These are phyloP conservation scores for Drosophila leonis DNA, from an alignment of 2,888 invertebrate genomes.

Conservation along the genomic window DNA sequence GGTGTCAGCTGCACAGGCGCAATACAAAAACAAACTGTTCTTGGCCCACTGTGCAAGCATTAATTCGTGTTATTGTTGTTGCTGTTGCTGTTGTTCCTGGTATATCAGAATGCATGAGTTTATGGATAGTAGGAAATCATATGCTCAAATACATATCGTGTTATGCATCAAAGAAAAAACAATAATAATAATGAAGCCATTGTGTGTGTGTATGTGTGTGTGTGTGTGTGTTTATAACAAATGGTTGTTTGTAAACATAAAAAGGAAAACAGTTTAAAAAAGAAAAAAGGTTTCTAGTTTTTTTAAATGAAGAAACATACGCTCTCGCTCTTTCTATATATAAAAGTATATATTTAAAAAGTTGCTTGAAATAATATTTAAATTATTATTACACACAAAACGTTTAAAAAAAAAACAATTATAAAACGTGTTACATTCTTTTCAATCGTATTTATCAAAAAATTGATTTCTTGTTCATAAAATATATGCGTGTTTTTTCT, in stretches of 20 bases:
- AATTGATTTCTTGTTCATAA: conserved; percentile 18
- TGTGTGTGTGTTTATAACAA: conserved; percentile 21
- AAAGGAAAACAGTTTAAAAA: conserved; percentile 46
- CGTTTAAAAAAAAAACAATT: conserved; percentile 30
- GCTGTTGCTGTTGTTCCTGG: conserved; percentile 7
- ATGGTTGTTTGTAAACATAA: conserved; percentile 43
- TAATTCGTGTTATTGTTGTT: conserved; percentile 11
- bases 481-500: conserved; percentile 34
- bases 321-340: conserved; percentile 26
- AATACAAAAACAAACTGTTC: conserved; percentile 20
- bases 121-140: conserved; percentile 25
- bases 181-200: conserved; percentile 20
- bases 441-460: conserved; percentile 28
- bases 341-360: conserved; percentile 57
- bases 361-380: conserved; percentile 54
- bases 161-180: conserved; percentile 15
- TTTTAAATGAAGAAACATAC: conserved; percentile 56
- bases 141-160: conserved; percentile 21
- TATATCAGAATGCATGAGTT: conserved; percentile 12
- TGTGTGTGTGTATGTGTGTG: conserved; percentile 23
- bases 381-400: conserved; percentile 71
- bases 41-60: conserved; percentile 39
- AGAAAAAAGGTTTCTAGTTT: conserved; percentile 40
- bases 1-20: conserved; percentile 19
- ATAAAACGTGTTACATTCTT: conserved; percentile 36